Evolutionary conservation across 1,140 invertebrate genomes (phyloP).

Genomic region (Leptinotarsa lineolata): DNA sequence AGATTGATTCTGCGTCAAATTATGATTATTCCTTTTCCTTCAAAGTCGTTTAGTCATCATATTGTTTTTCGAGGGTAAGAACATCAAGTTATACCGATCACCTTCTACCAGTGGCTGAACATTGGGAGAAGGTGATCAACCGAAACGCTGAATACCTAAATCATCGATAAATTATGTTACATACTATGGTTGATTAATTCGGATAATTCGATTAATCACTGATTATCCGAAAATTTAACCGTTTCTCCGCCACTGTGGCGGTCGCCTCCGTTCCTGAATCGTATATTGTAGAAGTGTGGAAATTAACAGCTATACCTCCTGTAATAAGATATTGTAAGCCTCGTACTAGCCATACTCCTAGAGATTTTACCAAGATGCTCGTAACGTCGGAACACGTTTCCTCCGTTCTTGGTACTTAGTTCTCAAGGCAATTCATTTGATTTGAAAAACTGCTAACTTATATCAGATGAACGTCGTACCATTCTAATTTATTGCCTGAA

Average conservation of each 20-base stretch:
- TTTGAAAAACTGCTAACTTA: constrained; percentile 30
- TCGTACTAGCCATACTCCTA: constrained; percentile 14
- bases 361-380: constrained; percentile 34
- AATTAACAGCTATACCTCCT: constrained; percentile 40
- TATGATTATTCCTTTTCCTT: too few relatives aligned
- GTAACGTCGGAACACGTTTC: constrained; percentile 33
- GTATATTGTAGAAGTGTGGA: constrained; percentile 35
- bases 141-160: background rate
- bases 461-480: constrained; percentile 23
- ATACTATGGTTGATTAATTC: background rate
- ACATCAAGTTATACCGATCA: too few relatives aligned
- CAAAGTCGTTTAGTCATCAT: too few relatives aligned
- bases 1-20: too few relatives aligned
- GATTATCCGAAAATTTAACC: background rate
- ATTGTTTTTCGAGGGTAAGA: too few relatives aligned
- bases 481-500: constrained; percentile 30
- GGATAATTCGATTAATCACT: background rate
- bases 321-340: constrained; percentile 40
- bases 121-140: too few relatives aligned
- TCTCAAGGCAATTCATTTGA: constrained; percentile 33
- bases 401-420: constrained; percentile 27
- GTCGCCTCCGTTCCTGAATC: constrained; percentile 11
- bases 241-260: background rate
- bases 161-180: background rate
- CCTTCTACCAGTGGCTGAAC: too few relatives aligned